Base-by-base conservation (phyloP, 2,797 vertebrate genomes). In the Sternarchorhynchus goeldii region DNA sequence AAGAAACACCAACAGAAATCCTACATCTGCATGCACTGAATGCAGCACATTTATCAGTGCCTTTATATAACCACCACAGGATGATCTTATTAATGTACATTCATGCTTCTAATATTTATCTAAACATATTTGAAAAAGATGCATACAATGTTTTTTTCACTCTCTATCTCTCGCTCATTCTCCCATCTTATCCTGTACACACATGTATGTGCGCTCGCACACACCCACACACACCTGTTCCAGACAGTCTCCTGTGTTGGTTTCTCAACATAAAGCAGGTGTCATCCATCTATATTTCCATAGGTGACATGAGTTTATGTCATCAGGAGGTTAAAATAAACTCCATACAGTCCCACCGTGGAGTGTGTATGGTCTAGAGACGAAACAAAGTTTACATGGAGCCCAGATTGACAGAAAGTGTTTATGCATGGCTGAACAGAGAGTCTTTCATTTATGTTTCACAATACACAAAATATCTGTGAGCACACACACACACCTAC, bases 301-400 rank as follows among this genome's bases (percentile, higher is more conserved):
- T 79, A 20, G 32, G 76, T 82, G 81, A 86, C 82, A 85, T 81
- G 34, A 21, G 85, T 89, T 90, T 89, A 89, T 83, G 83, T 73
- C 81, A 85, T 55, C 45, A 56, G 31, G 57, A 81, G 80, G 79
- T 89, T 85, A 87, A 76, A 88, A 89, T 86, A 88, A 91, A 88
- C 83, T 68, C 50, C 70, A 80, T 82, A 84, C 73, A 39, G 67
- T 82, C 81, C 31, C 1, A 8, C 63, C 20, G 80, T 79, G 71
- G 6, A 70, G 55, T 0, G 39, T 67, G 73, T 81, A 77, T 7
- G 75, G 70, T 87, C 79, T 84, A 82, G 74, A 59, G 74, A 87
- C 29, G 12, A 76, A 80, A 78, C 16, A 79, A 36, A 67, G 83
- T 90, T 90, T 82, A 88, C 83, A 89, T 63, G 81, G 70, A 57